Base-by-base conservation (phyloP, 2,797 vertebrate species). In the Pantherophis vulpinus region DNA sequence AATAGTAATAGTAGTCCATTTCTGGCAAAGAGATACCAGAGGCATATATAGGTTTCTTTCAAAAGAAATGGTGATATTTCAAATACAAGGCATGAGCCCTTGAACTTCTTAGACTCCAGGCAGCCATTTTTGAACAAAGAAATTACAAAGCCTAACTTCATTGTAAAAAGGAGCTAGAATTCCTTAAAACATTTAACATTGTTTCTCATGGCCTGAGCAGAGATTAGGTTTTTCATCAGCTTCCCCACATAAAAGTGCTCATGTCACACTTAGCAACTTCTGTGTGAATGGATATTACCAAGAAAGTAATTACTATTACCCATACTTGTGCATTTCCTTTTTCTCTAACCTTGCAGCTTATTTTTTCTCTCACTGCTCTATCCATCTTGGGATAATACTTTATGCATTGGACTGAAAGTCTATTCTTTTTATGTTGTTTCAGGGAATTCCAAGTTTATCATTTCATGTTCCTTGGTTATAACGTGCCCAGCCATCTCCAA, bases 401-500 rank as follows among this genome's bases (percentile, higher is more conserved):
- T 83, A 83, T 83, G 42, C 74, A 83, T 83, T 83, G 37, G 74
- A 47, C 74, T 25, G 74, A 47, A 83, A 83, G 74, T 25, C 74
- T 83, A 83, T 83, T 25, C 74, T 83, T 83, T 83, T 83, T 74
- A 0, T 0, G 59, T 66, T 90, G 47, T 91, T 92, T 55, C 55
- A 12, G 79, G 74, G 91, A 94, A 61, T 2, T 14, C 23, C 87
- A 12, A 54, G 70, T 83, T 91, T 90, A 88, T 6, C 92, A 59
- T 59, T 93, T 95, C 63, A 32, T 91, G 94, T 93, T 94, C 89
- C 25, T 66, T 56, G 94, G 88, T 0, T 13, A 93, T 79, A 83
- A 83, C 0, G 18, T 87, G 55, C 27, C 27, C 47, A 93, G 55
- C 93, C 92, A 90, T 92, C 91, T 90, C 58, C 47, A 93, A 86